Evolutionary conservation across 2,888 invertebrate genomes (phyloP).

Genomic region (Podabrus alpinus): DNA sequence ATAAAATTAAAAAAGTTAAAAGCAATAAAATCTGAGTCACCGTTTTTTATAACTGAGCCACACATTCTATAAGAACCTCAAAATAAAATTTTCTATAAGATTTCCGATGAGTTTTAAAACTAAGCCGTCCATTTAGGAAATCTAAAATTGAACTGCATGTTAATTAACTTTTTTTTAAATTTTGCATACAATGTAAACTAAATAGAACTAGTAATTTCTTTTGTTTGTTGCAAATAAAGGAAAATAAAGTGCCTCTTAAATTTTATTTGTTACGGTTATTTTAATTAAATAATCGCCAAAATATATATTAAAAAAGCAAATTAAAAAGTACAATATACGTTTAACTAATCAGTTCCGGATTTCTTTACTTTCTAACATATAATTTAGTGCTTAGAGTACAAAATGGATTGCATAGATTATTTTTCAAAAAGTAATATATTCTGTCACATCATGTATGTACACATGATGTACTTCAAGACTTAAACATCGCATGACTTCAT

Average conservation of each 20-base stretch:
- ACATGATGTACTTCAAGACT: no score
- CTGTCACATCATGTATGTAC: no score
- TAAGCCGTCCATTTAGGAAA: no score
- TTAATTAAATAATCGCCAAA: not conserved
- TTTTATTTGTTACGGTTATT: not conserved
- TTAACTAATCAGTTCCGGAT: constrained; percentile 2
- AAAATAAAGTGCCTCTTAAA: not conserved
- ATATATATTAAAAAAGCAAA: not conserved
- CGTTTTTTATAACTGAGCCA: no score
- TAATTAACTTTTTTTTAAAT: not conserved
- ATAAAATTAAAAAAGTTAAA: no score
- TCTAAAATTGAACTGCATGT: no score
- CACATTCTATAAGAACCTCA: no score
- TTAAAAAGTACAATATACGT: not conserved
- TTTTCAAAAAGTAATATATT: not conserved
- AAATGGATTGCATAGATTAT: not conserved
- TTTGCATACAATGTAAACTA: not conserved
- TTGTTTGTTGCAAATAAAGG: not conserved
- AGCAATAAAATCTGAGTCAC: no score
- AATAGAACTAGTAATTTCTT: not conserved
- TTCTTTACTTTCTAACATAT: constrained; percentile 15
- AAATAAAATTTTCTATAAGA: no score
- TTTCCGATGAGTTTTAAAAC: no score
- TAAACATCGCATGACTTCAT: no score
- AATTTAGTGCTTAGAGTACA: not conserved